phyloP scores from a whole-genome alignment of 2,797 vertebrate genomes.

The Urocyon cinereoargenteus region DNA sequence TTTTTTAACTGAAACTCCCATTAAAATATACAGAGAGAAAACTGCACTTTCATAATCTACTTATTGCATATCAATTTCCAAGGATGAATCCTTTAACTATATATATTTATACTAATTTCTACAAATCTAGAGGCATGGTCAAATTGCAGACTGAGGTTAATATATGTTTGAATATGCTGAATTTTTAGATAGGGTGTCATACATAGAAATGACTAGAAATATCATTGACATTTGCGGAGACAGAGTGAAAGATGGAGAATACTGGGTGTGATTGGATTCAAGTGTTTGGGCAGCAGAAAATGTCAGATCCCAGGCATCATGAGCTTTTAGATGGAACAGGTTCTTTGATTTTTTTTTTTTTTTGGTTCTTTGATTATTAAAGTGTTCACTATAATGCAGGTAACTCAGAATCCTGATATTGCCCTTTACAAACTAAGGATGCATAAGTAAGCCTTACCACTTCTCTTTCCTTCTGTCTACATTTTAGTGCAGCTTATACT shows the following conservation, averaged over 20 bases:
- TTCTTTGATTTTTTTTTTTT: neutral
- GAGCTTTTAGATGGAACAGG: neutral
- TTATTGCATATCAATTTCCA: neutral
- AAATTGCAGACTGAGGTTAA: neutral
- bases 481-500: neutral
- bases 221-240: neutral
- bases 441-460: neutral
- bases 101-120: neutral
- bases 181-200: neutral
- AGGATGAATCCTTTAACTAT: neutral
- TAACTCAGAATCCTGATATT: neutral
- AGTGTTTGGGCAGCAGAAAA: neutral
- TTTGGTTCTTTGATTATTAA: neutral
- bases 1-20: slow-evolving; percentile 1
- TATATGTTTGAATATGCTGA: neutral
- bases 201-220: neutral
- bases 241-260: neutral
- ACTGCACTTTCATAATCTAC: neutral
- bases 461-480: neutral
- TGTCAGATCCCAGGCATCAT: neutral
- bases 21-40: neutral
- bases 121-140: neutral
- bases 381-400: neutral
- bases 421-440: neutral
- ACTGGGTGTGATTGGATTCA: neutral